phyloP scores from a whole-genome alignment of 2,113 vertebrate genomes.

The Ginglymostoma cirratum region DNA sequence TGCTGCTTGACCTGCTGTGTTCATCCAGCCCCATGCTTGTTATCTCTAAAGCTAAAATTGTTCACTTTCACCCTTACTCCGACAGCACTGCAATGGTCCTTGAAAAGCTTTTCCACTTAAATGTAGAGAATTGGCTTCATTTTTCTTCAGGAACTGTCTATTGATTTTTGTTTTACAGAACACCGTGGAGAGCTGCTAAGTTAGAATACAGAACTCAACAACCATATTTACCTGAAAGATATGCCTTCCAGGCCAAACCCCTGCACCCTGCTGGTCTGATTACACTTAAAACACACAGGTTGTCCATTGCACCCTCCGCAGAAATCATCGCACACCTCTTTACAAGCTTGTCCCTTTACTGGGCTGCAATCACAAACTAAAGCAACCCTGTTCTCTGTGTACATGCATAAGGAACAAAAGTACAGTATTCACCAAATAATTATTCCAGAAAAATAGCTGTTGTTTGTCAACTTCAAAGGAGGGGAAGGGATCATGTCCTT shows the following conservation, averaged over 20 bases:
- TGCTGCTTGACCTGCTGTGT: no score
- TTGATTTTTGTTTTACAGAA: slow-evolving; percentile 26
- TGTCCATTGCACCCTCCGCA: background rate
- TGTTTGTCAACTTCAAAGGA: background rate
- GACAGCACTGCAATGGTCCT: background rate
- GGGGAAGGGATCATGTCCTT: background rate
- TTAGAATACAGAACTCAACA: background rate
- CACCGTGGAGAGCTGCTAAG: background rate
- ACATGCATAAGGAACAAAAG: background rate
- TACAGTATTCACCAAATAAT: background rate
- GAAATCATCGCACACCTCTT: background rate
- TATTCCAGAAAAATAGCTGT: background rate
- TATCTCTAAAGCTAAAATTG: background rate
- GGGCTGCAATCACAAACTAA: background rate
- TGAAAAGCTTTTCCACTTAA: background rate
- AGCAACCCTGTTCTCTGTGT: background rate
- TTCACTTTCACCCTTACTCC: background rate
- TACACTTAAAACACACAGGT: background rate
- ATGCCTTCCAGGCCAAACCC: background rate
- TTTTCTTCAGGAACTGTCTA: background rate
- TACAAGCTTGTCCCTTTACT: background rate
- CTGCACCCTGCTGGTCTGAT: background rate
- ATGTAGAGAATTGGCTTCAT: background rate
- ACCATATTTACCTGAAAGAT: background rate
- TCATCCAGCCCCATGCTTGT: no score